Percentiles rank a stretch among this genome's conserved stretches.
Conservation (phyloP, 2,113 vertebrate genomes). For the Brachypodius melanocephalos region DNA sequence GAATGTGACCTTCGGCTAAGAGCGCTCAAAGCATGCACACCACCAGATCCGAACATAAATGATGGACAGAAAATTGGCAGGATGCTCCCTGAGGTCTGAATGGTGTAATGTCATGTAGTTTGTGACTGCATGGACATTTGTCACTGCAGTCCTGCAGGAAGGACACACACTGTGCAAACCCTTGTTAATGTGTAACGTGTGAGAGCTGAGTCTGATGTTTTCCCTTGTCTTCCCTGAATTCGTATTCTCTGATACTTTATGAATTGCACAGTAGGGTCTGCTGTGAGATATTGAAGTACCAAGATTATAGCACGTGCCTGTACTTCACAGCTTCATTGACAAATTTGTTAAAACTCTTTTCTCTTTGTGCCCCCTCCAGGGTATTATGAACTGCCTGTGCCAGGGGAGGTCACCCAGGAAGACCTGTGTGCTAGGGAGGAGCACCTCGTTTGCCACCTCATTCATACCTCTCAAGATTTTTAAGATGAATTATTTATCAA, state of each 20-base stretch:
- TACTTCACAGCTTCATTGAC: slow-evolving; percentile 14
- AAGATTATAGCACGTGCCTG: slow-evolving; percentile 4
- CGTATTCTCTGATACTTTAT: background rate
- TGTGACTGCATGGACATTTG: slow-evolving; percentile 47
- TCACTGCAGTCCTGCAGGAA: slow-evolving; percentile 37
- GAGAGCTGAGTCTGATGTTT: background rate
- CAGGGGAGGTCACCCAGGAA: background rate
- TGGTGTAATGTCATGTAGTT: slow-evolving; percentile 11
- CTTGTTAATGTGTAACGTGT: slow-evolving; percentile 33
- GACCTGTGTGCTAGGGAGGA: background rate
- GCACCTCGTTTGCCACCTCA: background rate
- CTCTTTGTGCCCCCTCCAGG: background rate
- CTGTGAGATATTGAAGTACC: slow-evolving; percentile 38
- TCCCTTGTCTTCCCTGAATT: background rate
- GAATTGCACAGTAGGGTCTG: background rate
- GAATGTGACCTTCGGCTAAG: slow-evolving; percentile 54
- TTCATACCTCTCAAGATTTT: background rate
- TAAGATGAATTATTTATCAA: slow-evolving; percentile 56
- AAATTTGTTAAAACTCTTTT: slow-evolving; percentile 30
- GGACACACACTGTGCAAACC: slow-evolving; percentile 54
- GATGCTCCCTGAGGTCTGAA: slow-evolving; percentile 43
- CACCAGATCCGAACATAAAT: slow-evolving; percentile 45
- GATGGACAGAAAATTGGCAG: slow-evolving; percentile 58
- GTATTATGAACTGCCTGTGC: background rate
- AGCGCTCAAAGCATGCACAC: background rate